Conservation (phyloP, 2,113 vertebrate species). For the Phycodurus eques region DNA sequence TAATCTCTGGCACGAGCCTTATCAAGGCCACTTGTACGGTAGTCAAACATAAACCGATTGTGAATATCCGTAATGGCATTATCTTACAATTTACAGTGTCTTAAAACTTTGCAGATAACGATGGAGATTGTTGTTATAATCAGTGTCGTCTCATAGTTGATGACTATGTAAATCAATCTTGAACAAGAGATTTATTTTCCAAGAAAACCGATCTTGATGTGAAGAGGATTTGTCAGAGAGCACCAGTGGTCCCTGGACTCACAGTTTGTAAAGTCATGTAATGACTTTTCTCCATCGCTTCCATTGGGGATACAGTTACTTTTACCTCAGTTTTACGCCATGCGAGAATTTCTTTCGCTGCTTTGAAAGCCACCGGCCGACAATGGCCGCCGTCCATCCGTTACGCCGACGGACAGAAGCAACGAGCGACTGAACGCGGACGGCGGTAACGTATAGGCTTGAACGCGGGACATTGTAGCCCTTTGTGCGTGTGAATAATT, state of each 20-base stretch:
- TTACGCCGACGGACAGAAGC: constrained; percentile 34
- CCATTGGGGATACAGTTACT: constrained; percentile 38
- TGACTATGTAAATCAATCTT: too few relatives aligned
- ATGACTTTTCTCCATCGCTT: constrained; percentile 21
- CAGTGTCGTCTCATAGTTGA: too few relatives aligned
- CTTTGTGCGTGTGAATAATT: constrained; percentile 56
- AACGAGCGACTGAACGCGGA: constrained; percentile 28
- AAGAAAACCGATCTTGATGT: too few relatives aligned
- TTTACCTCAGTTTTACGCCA: constrained; percentile 16
- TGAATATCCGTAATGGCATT: constrained; percentile 7
- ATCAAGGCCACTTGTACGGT: constrained; percentile 14
- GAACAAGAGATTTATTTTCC: too few relatives aligned
- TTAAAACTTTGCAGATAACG: not conserved
- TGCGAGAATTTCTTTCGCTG: constrained; percentile 34
- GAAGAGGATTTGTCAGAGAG: too few relatives aligned
- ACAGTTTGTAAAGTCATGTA: constrained; percentile 6
- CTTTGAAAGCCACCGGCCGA: constrained; percentile 37
- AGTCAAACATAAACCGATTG: not conserved
- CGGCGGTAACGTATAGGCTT: constrained; percentile 58
- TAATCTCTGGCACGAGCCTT: constrained; percentile 15
- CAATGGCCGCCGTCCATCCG: constrained; percentile 52
- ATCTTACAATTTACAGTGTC: not conserved
- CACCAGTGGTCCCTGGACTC: not conserved
- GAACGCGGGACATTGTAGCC: constrained; percentile 44
- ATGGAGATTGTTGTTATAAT: too few relatives aligned